Conservation (phyloP, 2,113 vertebrate species). For the Rhabdomys dilectus region DNA sequence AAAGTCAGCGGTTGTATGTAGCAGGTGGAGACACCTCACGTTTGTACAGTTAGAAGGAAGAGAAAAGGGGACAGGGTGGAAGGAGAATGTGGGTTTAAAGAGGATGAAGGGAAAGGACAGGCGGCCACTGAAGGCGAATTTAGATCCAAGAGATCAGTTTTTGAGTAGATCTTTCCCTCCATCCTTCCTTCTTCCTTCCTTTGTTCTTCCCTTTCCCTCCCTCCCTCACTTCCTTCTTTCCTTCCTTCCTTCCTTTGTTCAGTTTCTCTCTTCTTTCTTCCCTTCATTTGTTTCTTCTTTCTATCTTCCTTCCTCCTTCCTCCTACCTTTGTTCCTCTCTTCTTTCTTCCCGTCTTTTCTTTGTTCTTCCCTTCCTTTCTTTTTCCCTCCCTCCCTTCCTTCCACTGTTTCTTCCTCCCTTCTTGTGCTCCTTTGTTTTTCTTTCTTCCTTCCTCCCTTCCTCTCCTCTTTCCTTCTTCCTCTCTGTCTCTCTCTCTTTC, state of each 20-base stretch:
- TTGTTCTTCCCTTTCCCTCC: not conserved
- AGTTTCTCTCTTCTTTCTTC: too few relatives aligned
- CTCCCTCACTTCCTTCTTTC: accelerated
- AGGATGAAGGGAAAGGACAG: accelerated
- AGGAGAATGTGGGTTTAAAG: too few relatives aligned
- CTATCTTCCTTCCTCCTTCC: not conserved
- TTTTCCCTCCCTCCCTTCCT: accelerated
- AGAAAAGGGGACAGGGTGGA: accelerated
- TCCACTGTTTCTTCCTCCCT: too few relatives aligned
- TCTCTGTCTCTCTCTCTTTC: not conserved
- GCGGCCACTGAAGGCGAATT: accelerated
- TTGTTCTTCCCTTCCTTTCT: too few relatives aligned
- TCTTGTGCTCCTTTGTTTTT: not conserved
- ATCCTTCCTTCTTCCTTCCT: not conserved
- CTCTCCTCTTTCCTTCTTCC: too few relatives aligned
- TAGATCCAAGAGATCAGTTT: accelerated
- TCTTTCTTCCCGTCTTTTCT: too few relatives aligned
- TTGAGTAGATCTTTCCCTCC: not conserved
- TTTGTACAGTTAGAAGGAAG: not conserved
- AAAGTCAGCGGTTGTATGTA: not conserved
- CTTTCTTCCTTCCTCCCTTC: too few relatives aligned
- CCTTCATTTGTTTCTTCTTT: accelerated
- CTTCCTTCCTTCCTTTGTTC: accelerated
- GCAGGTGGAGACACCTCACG: not conserved
- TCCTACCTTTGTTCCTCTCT: too few relatives aligned